Evolutionary conservation across 2,113 vertebrate genomes (phyloP).

Genomic region (Sapayoa aenigma): DNA sequence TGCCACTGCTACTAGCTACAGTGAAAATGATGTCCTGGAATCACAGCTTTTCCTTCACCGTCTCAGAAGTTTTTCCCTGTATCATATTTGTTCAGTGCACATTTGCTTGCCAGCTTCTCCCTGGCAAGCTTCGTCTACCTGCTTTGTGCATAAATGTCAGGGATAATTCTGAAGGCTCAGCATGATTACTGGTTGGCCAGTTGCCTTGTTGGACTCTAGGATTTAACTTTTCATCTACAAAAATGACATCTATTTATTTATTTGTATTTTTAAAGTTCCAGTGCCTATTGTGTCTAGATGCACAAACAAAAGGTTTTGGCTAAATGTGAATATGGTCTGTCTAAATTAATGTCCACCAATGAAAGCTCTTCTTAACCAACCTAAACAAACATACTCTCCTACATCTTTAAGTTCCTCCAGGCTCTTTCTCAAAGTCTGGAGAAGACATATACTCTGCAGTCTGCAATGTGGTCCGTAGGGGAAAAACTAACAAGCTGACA

Average conservation of each 20-base stretch:
- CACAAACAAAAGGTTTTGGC: background rate
- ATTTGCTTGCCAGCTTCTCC: background rate
- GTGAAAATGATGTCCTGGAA: background rate
- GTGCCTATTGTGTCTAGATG: background rate
- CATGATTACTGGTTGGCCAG: background rate
- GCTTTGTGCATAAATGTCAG: conserved; percentile 10
- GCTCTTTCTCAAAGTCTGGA: background rate
- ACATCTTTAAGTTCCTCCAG: background rate
- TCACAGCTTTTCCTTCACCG: background rate
- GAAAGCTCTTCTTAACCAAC: background rate
- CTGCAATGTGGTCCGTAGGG: background rate
- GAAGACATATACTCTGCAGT: background rate
- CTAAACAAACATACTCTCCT: background rate
- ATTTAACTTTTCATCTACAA: conserved; percentile 9
- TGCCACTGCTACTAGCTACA: background rate
- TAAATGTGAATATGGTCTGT: background rate
- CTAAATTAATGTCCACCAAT: background rate
- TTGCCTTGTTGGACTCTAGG: background rate
- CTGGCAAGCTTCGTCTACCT: background rate
- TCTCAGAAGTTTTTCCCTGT: background rate
- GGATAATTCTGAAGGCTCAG: conserved; percentile 1
- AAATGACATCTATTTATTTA: conserved; percentile 1
- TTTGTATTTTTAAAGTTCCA: background rate
- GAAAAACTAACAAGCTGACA: background rate
- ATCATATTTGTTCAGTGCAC: background rate